A percentile compares a stretch with the other conserved stretches of the same genome.
Evolutionary conservation across 1,140 invertebrate genomes (phyloP).

Genomic region (Periplaneta americana): DNA sequence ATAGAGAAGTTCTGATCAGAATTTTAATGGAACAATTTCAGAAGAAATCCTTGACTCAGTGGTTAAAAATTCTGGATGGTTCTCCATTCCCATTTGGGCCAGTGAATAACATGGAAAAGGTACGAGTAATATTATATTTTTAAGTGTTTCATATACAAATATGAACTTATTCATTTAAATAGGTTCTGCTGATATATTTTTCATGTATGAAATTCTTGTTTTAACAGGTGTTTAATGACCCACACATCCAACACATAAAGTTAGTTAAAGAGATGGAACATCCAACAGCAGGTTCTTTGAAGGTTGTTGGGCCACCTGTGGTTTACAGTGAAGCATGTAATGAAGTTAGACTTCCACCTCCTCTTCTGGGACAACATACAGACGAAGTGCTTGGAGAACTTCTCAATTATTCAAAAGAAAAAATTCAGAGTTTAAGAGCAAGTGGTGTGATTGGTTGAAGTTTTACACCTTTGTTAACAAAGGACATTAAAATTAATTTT

Average conservation of each 20-base stretch:
- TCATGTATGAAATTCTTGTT: not conserved
- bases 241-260: slow-evolving; percentile 69
- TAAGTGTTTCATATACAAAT: not conserved
- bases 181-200: not conserved
- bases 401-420: slow-evolving; percentile 56
- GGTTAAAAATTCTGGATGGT: slow-evolving; percentile 66
- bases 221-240: slow-evolving; percentile 74
- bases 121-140: slow-evolving; percentile 18
- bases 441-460: not conserved
- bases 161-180: not conserved
- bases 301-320: slow-evolving; percentile 82
- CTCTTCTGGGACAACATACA: slow-evolving; percentile 84
- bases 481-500: not conserved
- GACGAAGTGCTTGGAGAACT: slow-evolving; percentile 62
- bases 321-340: slow-evolving; percentile 69
- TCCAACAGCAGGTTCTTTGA: slow-evolving; percentile 61
- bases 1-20: slow-evolving; percentile 63
- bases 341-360: slow-evolving; percentile 66
- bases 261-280: slow-evolving; percentile 75
- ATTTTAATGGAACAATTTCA: slow-evolving; percentile 57
- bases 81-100: slow-evolving; percentile 82
- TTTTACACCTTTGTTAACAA: not conserved
- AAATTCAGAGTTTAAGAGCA: slow-evolving; percentile 53
- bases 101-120: slow-evolving; percentile 76
- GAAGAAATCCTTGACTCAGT: slow-evolving; percentile 66